Evolutionary conservation across 2,113 vertebrate species (phyloP).

Genomic region (Hippolais icterina): DNA sequence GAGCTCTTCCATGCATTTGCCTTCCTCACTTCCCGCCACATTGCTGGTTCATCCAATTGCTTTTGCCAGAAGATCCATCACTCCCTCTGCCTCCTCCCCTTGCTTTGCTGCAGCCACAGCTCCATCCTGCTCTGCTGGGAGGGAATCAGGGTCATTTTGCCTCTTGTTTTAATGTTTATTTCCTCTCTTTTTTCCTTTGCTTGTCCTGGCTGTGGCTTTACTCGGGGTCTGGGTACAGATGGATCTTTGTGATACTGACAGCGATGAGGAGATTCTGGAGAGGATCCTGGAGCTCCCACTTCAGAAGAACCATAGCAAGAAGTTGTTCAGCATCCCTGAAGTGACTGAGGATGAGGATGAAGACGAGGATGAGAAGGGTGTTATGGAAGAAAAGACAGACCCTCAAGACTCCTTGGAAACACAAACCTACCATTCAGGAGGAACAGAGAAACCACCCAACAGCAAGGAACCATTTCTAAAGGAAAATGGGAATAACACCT

Average conservation of each 20-base stretch:
- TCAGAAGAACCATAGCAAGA: slow-evolving; percentile 81
- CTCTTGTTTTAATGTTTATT: slow-evolving; percentile 48
- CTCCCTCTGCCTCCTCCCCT: not conserved
- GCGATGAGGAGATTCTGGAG: slow-evolving; percentile 92
- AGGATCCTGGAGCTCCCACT: slow-evolving; percentile 86
- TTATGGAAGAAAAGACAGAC: not conserved
- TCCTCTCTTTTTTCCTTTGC: slow-evolving; percentile 59
- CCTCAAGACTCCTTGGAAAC: not conserved
- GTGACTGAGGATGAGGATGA: slow-evolving; percentile 84
- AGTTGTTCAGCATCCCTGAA: slow-evolving; percentile 92
- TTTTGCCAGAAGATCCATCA: slow-evolving; percentile 33
- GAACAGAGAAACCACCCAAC: not conserved
- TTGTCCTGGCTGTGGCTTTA: slow-evolving; percentile 50
- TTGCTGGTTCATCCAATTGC: slow-evolving; percentile 2
- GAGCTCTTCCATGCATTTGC: slow-evolving; percentile 31
- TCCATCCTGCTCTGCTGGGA: slow-evolving; percentile 52
- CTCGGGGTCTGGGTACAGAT: slow-evolving; percentile 72
- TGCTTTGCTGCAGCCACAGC: slow-evolving; percentile 29
- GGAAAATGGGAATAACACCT: not conserved
- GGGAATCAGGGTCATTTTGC: slow-evolving; percentile 13
- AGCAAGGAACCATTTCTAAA: not conserved
- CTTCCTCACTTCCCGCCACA: not conserved
- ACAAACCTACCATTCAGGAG: not conserved
- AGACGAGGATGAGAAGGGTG: slow-evolving; percentile 70
- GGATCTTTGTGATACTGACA: slow-evolving; percentile 84